Evolutionary conservation across 2,113 vertebrate species (phyloP).

Genomic region (Tachysurus vachellii): DNA sequence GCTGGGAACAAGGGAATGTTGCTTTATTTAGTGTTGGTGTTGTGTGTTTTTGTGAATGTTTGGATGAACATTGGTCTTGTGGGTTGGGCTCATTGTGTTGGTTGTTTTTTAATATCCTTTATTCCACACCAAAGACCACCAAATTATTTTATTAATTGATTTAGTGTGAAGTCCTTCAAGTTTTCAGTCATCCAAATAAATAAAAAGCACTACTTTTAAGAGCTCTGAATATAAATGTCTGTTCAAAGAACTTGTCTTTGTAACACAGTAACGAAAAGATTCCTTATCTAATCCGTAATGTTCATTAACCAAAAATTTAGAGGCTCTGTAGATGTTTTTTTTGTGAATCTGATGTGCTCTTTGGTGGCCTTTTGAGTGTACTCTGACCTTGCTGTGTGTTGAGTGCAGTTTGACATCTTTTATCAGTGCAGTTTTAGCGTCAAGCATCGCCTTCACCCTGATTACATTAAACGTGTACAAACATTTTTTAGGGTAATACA

Average conservation of each 20-base stretch:
- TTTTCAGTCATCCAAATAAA: not conserved
- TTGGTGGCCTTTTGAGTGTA: slow-evolving; percentile 53
- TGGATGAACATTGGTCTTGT: slow-evolving; percentile 45
- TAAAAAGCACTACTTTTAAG: not conserved
- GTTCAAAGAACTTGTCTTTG: not conserved
- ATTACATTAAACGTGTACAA: not conserved
- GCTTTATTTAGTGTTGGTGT: slow-evolving; percentile 47
- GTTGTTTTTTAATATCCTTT: slow-evolving; percentile 28
- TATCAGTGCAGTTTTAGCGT: slow-evolving; percentile 9
- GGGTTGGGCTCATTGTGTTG: slow-evolving; percentile 28
- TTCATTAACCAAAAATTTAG: not conserved
- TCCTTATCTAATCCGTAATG: not conserved
- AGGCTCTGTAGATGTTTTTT: not conserved
- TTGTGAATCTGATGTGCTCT: slow-evolving; percentile 11
- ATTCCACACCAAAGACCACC: slow-evolving; percentile 50
- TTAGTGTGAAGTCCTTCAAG: not conserved
- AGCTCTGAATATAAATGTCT: not conserved
- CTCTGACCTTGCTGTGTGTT: slow-evolving; percentile 28
- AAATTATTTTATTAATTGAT: slow-evolving; percentile 16
- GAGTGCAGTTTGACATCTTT: slow-evolving; percentile 18
- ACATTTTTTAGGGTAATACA: not conserved
- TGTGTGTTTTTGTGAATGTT: slow-evolving; percentile 46
- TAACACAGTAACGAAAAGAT: not conserved
- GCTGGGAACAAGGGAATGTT: slow-evolving; percentile 44
- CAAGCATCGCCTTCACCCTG: slow-evolving; percentile 43